Evolutionary conservation across 64 coral and sea anemone species (phyloP).

Genomic region (Actinia equina): DNA sequence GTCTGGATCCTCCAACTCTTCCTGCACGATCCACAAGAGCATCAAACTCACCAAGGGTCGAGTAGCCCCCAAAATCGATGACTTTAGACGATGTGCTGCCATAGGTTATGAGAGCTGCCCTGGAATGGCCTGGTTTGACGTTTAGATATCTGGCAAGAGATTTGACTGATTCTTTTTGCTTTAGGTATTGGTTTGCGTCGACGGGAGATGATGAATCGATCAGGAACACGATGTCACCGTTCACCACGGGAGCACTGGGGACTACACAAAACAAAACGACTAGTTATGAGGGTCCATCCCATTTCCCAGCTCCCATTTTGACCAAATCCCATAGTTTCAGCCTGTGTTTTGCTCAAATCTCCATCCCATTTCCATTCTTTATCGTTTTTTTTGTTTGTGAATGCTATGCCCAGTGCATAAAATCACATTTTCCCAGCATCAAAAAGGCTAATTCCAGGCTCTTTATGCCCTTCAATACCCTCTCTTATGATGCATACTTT

Average conservation of each 20-base stretch:
- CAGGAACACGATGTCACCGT: slow-evolving; percentile 23
- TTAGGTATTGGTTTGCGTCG: neutral
- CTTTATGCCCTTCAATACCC: no score
- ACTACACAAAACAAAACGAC: neutral
- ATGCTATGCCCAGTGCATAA: no score
- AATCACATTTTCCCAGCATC: no score
- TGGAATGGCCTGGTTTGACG: slow-evolving; percentile 35
- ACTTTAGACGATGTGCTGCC: slow-evolving; percentile 7
- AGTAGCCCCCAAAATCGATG: slow-evolving; percentile 14
- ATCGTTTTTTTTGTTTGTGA: no score
- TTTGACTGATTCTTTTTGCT: slow-evolving; percentile 36
- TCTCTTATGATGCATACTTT: no score
- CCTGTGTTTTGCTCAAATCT: no score
- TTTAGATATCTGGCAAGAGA: slow-evolving; percentile 35
- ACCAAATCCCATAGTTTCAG: no score
- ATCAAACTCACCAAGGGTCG: slow-evolving; percentile 22
- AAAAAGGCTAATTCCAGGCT: no score
- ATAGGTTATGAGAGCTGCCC: slow-evolving; percentile 52
- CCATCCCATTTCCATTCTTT: no score
- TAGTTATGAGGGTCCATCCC: no score
- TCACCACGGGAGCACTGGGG: neutral
- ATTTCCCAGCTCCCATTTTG: no score
- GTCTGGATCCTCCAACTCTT: slow-evolving; percentile 15
- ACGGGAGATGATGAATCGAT: slow-evolving; percentile 47
- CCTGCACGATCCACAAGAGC: slow-evolving; percentile 9